phyloP scores from a whole-genome alignment of 2,113 vertebrate genomes.

The Thinocorus orbignyianus region DNA sequence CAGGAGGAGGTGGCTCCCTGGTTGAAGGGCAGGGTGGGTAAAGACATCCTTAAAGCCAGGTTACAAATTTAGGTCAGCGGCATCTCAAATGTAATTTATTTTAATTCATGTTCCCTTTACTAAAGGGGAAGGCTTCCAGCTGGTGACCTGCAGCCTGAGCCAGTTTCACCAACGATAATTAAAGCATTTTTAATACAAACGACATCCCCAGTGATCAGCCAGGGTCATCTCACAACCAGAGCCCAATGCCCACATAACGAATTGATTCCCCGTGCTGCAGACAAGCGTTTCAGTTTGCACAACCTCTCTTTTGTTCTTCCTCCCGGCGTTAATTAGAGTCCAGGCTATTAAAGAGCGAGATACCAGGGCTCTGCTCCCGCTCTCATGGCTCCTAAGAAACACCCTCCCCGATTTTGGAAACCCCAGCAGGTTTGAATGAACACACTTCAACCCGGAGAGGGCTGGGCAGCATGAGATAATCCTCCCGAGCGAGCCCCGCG shows the following conservation, averaged over 20 bases:
- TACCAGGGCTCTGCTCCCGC: background rate
- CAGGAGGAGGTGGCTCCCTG: background rate
- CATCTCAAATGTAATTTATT: background rate
- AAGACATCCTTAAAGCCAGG: background rate
- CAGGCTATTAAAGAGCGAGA: background rate
- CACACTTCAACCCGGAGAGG: background rate
- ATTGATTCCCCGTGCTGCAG: background rate
- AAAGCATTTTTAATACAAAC: background rate
- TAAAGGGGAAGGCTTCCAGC: background rate
- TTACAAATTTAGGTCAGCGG: background rate
- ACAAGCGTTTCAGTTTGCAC: background rate
- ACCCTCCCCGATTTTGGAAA: accelerated
- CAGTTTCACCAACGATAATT: background rate
- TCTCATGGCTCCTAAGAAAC: accelerated
- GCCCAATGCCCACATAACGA: background rate
- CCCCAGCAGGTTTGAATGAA: accelerated
- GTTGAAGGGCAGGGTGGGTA: background rate
- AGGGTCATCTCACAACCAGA: background rate
- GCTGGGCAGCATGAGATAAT: background rate
- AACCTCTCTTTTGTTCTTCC: background rate
- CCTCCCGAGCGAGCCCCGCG: background rate
- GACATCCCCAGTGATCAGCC: background rate
- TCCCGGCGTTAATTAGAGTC: background rate
- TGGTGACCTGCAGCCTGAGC: background rate
- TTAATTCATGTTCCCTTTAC: background rate